Conservation (phyloP, 2,888 invertebrate species). For the Dicranocentrus wangi region DNA sequence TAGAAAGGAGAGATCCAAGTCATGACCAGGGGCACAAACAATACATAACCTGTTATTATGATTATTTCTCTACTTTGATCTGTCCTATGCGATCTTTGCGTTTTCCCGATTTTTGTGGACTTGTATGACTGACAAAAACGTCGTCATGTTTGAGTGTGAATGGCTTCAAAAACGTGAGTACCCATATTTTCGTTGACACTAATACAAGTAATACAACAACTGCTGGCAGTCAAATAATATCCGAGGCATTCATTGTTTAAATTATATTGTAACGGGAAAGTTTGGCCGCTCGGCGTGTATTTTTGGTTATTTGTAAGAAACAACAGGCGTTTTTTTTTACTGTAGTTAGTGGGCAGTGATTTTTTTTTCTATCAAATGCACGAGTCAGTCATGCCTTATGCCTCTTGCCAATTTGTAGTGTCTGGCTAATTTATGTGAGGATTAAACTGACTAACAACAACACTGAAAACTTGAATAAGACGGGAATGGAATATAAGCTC, state of each 20-base stretch:
- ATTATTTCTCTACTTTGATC: neutral
- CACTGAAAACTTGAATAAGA: no score
- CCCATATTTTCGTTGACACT: neutral
- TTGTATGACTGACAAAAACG: neutral
- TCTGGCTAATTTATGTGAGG: no score
- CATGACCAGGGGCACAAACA: slow-evolving; percentile 6
- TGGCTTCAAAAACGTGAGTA: neutral
- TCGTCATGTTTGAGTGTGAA: neutral
- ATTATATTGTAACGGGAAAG: neutral
- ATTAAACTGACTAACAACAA: no score
- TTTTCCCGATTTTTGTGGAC: neutral
- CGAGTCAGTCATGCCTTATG: no score
- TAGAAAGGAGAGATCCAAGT: neutral
- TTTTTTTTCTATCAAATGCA: no score
- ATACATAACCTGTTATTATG: neutral
- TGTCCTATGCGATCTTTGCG: neutral
- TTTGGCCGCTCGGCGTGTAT: neutral
- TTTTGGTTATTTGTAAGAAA: neutral
- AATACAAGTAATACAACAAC: neutral
- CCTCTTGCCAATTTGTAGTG: no score
- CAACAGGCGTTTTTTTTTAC: neutral
- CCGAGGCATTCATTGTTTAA: neutral
- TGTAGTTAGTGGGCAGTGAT: slow-evolving; percentile 21
- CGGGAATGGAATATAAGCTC: no score
- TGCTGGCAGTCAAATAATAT: neutral